Conservation (phyloP, 92 coral and sea anemone species). For the Virgularia gustaviana region DNA sequence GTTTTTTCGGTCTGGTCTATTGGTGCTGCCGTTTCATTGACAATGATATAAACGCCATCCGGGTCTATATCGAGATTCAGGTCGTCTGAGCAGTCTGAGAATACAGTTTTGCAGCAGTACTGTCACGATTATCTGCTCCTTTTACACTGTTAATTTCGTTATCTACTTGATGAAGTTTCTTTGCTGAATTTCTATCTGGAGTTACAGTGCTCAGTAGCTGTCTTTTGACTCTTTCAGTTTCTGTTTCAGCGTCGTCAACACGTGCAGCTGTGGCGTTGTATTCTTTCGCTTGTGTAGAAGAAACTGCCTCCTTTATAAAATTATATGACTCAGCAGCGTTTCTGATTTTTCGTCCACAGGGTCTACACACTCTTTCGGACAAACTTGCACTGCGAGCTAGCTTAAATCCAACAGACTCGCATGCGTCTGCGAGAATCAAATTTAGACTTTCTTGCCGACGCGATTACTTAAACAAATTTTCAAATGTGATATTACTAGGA, state of each 20-base stretch:
- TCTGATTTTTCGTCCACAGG: constrained; percentile 37
- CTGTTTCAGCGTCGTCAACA: neutral
- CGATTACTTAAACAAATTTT: constrained; percentile 28
- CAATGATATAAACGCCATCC: no score
- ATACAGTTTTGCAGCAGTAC: no score
- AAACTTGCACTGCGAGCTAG: neutral
- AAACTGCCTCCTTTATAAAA: neutral
- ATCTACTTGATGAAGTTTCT: neutral
- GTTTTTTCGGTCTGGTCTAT: no score
- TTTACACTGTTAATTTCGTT: no score
- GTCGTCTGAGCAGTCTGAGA: no score
- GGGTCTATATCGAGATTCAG: no score
- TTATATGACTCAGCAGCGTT: constrained; percentile 16
- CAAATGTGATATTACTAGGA: constrained; percentile 19
- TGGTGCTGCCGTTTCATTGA: no score
- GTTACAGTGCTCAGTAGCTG: neutral
- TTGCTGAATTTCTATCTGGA: neutral
- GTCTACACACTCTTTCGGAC: constrained; percentile 23
- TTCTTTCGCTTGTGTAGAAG: neutral
- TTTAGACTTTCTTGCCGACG: constrained; percentile 14
- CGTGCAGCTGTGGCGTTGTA: neutral
- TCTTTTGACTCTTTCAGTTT: neutral
- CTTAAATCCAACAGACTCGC: constrained; percentile 12
- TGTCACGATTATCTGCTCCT: no score
- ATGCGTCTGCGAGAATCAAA: constrained; percentile 7